Conservation (phyloP, 2,888 invertebrate species). For the Nasonovia ribisnigri region DNA sequence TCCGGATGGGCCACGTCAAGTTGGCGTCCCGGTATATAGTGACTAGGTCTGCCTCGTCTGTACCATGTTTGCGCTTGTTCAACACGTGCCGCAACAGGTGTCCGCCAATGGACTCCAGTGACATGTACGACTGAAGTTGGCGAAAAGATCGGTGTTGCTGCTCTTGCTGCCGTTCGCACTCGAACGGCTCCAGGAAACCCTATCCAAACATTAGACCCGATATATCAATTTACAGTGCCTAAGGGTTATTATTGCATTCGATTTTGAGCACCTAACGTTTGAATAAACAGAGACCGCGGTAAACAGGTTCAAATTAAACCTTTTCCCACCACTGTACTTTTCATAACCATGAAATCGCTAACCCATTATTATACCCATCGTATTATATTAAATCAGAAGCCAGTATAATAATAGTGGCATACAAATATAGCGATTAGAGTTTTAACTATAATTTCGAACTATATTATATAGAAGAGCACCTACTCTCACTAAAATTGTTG, state of each 20-base stretch:
- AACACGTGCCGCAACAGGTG: neutral
- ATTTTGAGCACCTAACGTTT: neutral
- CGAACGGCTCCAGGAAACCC: constrained; percentile 49
- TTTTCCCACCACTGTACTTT: neutral
- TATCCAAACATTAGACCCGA: neutral
- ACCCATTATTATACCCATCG: neutral
- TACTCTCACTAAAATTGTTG: too few relatives aligned
- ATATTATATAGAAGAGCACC: too few relatives aligned
- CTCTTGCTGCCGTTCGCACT: constrained; percentile 25
- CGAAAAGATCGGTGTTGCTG: neutral
- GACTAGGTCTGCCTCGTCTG: neutral
- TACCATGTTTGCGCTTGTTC: neutral
- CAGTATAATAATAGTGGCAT: too few relatives aligned
- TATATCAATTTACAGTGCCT: neutral
- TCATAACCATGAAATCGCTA: neutral
- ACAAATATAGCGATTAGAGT: too few relatives aligned
- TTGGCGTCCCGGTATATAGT: neutral
- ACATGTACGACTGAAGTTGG: constrained; percentile 43
- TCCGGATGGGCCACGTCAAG: constrained; percentile 38
- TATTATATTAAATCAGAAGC: too few relatives aligned
- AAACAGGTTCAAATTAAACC: neutral
- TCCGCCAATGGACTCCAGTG: neutral
- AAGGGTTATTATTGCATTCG: neutral
- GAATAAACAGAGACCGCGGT: neutral
- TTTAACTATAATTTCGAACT: too few relatives aligned